These are phyloP conservation scores for Lepeophtheirus nordmannii DNA, from an alignment of 2,888 invertebrate species.

Conservation along the genomic window DNA sequence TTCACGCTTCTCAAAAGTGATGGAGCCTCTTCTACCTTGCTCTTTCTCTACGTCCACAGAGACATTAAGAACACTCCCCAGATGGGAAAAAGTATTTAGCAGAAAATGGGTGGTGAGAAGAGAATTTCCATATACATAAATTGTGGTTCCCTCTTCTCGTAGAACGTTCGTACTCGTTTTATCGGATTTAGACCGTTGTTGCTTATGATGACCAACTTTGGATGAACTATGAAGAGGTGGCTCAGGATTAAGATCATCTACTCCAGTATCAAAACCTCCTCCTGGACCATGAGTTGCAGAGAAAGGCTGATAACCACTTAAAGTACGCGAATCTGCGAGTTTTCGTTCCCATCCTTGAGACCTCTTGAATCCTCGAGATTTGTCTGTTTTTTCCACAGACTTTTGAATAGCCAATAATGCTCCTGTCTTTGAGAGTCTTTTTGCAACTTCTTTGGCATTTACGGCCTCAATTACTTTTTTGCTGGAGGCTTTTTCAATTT, in stretches of 20 bases:
- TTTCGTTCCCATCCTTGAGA: conserved; percentile 20
- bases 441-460: conserved; percentile 84
- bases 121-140: conserved; percentile 62
- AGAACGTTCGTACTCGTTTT: conserved; percentile 43
- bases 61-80: conserved; percentile 60
- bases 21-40: conserved; percentile 49
- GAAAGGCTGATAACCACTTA: conserved; percentile 78
- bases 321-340: conserved; percentile 40
- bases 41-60: conserved; percentile 68
- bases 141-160: conserved; percentile 48
- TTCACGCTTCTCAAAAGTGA: conserved; percentile 78
- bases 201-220: conserved; percentile 48
- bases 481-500: conserved; percentile 40
- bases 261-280: conserved; percentile 26
- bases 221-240: neutral
- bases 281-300: conserved; percentile 50
- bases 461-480: conserved; percentile 75
- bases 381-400: conserved; percentile 34
- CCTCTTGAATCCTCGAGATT: conserved; percentile 19
- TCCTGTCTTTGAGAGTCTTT: conserved; percentile 83
- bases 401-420: conserved; percentile 77
- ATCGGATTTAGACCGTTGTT: conserved; percentile 52
- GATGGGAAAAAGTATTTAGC: conserved; percentile 54
- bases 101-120: conserved; percentile 57
- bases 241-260: conserved; percentile 4